phyloP scores from a whole-genome alignment of 2,888 invertebrate species.

The Lasioglossum calceatum region DNA sequence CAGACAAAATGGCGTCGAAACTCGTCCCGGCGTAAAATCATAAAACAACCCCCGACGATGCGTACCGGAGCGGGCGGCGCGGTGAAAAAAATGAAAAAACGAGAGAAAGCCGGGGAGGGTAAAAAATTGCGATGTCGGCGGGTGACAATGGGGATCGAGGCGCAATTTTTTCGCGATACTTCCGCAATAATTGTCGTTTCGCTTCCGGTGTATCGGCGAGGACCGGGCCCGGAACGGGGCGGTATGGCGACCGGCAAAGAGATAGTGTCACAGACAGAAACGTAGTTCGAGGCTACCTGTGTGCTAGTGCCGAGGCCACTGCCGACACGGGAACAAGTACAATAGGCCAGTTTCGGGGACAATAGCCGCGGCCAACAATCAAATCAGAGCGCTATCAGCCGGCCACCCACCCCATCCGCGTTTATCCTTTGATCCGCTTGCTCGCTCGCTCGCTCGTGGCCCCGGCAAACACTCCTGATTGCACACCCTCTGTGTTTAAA shows the following conservation, averaged over 20 bases:
- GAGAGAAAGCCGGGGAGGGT: not conserved
- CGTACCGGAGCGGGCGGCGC: not conserved
- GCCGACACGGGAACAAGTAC: constrained; percentile 70
- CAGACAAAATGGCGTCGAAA: constrained; percentile 29
- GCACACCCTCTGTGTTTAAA: constrained; percentile 82
- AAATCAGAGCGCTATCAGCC: constrained; percentile 83
- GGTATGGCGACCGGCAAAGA: constrained; percentile 57
- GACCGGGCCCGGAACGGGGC: constrained; percentile 42
- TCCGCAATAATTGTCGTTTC: constrained; percentile 70
- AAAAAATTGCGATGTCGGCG: not conserved
- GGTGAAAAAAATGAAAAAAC: too few species aligned
- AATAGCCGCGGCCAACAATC: constrained; percentile 83
- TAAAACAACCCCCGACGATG: constrained; percentile 27
- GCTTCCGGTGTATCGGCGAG: constrained; percentile 39
- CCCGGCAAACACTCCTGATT: constrained; percentile 83
- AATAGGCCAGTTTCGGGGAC: constrained; percentile 80
- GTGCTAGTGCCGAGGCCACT: constrained; percentile 65
- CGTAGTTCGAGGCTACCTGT: constrained; percentile 66
- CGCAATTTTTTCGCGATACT: constrained; percentile 67
- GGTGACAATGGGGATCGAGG: constrained; percentile 26
- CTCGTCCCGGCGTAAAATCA: constrained; percentile 25
- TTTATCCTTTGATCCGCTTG: constrained; percentile 77
- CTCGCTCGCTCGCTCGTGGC: constrained; percentile 76
- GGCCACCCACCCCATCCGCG: constrained; percentile 70
- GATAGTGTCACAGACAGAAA: constrained; percentile 79